Evolutionary conservation across 2,113 vertebrate species (phyloP), one percentile per base, ranked within the genome.

Genomic region (Brachypteracias leptosomus): DNA sequence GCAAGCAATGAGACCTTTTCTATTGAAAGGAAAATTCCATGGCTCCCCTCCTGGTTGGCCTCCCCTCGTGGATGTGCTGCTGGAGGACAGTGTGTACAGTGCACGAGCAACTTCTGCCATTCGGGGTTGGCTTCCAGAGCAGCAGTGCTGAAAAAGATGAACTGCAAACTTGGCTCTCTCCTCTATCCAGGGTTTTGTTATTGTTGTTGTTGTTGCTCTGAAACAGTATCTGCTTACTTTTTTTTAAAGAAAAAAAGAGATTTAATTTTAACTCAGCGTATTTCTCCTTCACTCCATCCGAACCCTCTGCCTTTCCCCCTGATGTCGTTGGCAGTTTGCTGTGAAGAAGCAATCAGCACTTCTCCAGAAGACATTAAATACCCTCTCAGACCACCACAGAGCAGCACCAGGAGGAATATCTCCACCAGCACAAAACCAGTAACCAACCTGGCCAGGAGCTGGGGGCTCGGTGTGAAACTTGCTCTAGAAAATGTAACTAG

Each of bases 121-220:
- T 92, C 70, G 75, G 89, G 85, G 73, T 95, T 91, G 78, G 14
- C 71, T 96, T 94, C 95, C 88, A 96, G 68, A 96, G 95, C 93
- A 94, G 76, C 65, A 87, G 44, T 75, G 70, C 92, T 95, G 84
- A 89, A 96, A 97, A 95, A 96, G 52, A 87, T 38, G 79, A 89
- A 84, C 65, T 28, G 52, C 44, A 96, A 81, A 88, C 57, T 88
- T 85, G 83, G 68, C 73, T 68, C 7, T 85, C 31, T 86, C 49
- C 33, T 85, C 57, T 62, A 22, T 78, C 38, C 44, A 73, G 44
- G 13, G 35, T 90, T 91, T 94, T 89, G 49, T 83, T 95, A 28
- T 67, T 90, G 55, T 70, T 86, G 40, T 20, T 92, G 35, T 58
- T 86, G 42, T 68, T 85, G 47, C 47, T 84, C 49, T 84, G 73